Percentiles rank a stretch among this genome's conserved stretches.
Conservation (phyloP, 1,140 invertebrate species). For the Diorhabda carinulata region DNA sequence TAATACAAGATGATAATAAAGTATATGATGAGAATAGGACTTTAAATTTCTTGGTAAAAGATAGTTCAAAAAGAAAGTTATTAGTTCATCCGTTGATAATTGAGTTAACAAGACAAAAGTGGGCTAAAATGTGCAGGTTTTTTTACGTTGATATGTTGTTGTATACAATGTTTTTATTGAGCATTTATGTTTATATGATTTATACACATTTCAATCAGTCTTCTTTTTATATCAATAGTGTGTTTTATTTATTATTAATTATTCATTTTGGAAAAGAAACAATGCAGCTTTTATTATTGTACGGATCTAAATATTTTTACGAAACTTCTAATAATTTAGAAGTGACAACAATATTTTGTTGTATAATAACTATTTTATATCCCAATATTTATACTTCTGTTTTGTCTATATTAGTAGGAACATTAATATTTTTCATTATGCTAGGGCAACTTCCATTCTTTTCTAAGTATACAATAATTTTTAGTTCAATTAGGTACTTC, state of each 20-base stretch:
- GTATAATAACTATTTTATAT: constrained; percentile 15
- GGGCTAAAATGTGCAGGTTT: constrained; percentile 19
- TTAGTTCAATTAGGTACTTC: constrained; percentile 31
- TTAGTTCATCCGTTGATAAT: constrained; percentile 28
- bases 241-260: constrained; percentile 14
- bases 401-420: constrained; percentile 24
- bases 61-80: constrained; percentile 23
- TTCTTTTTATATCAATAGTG: constrained; percentile 3
- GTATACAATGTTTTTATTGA: constrained; percentile 23
- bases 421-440: constrained; percentile 24
- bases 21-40: constrained; percentile 21
- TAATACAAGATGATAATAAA: constrained; percentile 23
- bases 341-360: constrained; percentile 17
- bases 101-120: constrained; percentile 26
- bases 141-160: constrained; percentile 27
- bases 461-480: constrained; percentile 34
- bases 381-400: constrained; percentile 19
- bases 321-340: constrained; percentile 28
- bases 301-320: constrained; percentile 18
- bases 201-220: constrained; percentile 9
- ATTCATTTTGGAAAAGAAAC: constrained; percentile 23
- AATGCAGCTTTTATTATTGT: constrained; percentile 25
- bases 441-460: constrained; percentile 30
- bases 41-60: constrained; percentile 21
- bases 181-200: constrained; percentile 26